Percentiles rank a stretch among this genome's conserved stretches.
Evolutionary conservation across 2,113 vertebrate species (phyloP).

Genomic region (Sorex fumeus): DNA sequence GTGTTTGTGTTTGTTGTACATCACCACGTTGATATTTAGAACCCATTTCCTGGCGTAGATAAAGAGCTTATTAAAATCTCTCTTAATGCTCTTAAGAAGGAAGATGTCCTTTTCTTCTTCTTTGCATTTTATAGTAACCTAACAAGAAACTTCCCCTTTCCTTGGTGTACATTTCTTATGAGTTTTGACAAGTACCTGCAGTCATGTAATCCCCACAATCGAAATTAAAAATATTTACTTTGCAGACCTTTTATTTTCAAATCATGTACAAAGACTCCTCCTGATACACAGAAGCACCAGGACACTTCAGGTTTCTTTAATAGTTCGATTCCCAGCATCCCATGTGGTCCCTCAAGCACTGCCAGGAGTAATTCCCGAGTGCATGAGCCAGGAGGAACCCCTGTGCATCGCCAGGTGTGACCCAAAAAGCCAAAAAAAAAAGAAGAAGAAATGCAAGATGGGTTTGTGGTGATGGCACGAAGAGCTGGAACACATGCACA

Average conservation of each 20-base stretch:
- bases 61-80: constrained; percentile 66
- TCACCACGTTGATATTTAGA: constrained; percentile 71
- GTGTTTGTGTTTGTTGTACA: constrained; percentile 73
- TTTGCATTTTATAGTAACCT: not conserved
- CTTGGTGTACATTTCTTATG: not conserved
- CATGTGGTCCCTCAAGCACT: too few species aligned
- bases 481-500: too few species aligned
- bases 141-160: not conserved
- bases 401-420: too few species aligned
- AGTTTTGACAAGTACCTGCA: not conserved
- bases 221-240: constrained; percentile 31
- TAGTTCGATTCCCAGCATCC: too few species aligned
- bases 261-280: not conserved
- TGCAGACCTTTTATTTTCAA: not conserved
- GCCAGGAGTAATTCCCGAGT: too few species aligned
- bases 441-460: not conserved
- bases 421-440: too few species aligned
- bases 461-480: too few species aligned
- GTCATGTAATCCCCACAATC: not conserved
- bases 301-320: not conserved
- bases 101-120: constrained; percentile 37
- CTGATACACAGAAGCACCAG: not conserved
- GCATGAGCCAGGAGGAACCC: too few species aligned
- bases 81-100: constrained; percentile 65
- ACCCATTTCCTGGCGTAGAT: constrained; percentile 59